Evolutionary conservation across 2,113 vertebrate genomes (phyloP).

Genomic region (Nycticebus coucang): DNA sequence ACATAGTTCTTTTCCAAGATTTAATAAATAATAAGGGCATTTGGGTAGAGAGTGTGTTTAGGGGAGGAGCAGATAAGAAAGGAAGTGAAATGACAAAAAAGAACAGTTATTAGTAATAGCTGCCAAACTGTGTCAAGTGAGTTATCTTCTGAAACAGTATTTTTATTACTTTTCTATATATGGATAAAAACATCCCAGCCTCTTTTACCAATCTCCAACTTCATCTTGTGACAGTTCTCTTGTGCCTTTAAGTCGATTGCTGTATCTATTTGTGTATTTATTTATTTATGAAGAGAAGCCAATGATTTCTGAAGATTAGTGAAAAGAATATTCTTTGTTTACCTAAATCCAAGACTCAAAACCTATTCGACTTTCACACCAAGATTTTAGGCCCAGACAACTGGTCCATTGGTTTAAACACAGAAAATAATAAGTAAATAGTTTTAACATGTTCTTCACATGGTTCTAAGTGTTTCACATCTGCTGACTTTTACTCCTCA

Average conservation of each 20-base stretch:
- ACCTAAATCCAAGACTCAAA: conserved; percentile 1
- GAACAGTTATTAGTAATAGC: neutral
- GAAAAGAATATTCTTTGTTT: neutral
- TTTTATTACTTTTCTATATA: neutral
- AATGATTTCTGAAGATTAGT: neutral
- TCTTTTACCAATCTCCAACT: neutral
- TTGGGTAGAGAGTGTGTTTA: neutral
- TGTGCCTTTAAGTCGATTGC: neutral
- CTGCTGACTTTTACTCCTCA: neutral
- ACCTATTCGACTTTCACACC: neutral
- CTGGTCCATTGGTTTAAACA: neutral
- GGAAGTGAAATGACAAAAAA: neutral
- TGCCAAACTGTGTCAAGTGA: neutral
- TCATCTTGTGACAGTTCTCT: neutral
- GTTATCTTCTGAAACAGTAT: neutral
- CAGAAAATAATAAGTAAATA: neutral
- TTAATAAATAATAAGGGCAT: neutral
- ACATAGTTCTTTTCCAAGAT: neutral
- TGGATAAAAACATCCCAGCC: neutral
- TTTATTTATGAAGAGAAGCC: neutral
- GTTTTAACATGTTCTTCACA: neutral
- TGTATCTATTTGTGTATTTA: neutral
- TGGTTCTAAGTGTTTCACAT: neutral
- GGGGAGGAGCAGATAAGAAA: neutral
- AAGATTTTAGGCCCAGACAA: neutral